Conservation (phyloP, 2,888 invertebrate species). For the Eupithecia dodoneata region DNA sequence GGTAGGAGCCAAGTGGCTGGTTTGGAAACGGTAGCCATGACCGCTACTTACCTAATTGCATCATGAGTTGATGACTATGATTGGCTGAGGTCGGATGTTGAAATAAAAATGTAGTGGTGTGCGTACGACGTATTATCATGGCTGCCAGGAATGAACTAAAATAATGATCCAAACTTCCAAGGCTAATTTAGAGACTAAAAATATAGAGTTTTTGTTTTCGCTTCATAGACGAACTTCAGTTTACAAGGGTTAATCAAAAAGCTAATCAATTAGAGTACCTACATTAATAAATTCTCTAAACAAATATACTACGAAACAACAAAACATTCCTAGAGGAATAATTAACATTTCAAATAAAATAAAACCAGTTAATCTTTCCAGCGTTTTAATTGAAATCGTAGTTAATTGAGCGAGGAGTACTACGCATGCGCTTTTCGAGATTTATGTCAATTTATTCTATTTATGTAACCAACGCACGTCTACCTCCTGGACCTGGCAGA, state of each 20-base stretch:
- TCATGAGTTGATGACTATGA: constrained; percentile 66
- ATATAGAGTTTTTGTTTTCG: not conserved
- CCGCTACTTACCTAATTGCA: constrained; percentile 70
- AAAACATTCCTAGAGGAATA: constrained; percentile 19
- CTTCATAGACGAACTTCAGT: not conserved
- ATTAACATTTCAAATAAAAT: constrained; percentile 50
- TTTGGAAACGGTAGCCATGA: constrained; percentile 50
- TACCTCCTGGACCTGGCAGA: not conserved
- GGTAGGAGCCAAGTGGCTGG: constrained; percentile 22
- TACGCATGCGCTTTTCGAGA: constrained; percentile 72
- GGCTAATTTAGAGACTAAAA: not conserved
- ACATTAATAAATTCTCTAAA: not conserved
- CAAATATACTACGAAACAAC: constrained; percentile 5
- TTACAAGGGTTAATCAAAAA: not conserved
- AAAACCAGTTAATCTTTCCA: constrained; percentile 66
- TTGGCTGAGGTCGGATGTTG: constrained; percentile 48
- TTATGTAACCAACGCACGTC: constrained; percentile 53
- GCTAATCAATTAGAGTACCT: not conserved
- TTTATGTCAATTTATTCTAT: constrained; percentile 70
- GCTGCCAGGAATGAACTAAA: not conserved
- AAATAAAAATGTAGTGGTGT: not conserved
- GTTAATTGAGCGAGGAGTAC: constrained; percentile 73
- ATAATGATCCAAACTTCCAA: not conserved
- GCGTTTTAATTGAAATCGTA: constrained; percentile 82
- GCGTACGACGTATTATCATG: not conserved